Base-by-base conservation (phyloP, 2,797 vertebrate genomes). In the Amazona finschi region DNA sequence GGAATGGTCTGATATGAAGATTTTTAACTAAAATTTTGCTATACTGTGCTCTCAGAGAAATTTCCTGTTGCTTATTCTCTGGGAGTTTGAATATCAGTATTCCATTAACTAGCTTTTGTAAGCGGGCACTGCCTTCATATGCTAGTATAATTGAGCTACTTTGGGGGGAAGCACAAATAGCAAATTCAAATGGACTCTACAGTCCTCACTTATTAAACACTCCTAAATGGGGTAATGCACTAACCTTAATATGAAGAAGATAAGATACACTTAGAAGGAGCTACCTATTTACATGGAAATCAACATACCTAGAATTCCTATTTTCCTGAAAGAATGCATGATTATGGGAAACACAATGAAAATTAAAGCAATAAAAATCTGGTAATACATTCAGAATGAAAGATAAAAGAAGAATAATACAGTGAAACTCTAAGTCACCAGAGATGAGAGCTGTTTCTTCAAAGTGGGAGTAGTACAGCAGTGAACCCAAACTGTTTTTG, bases 81-180 rank as follows among this genome's bases (percentile, higher is more conserved):
- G 65, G 70, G 79, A 94, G 43, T 78, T 74, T 55, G 53, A 81
- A 81, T 92, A 94, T 72, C 58, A 75, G 66, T 75, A 86, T 90
- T 94, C 87, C 81, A 93, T 94, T 93, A 96, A 50, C 41, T 43
- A 60, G 60, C 75, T 93, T 96, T 92, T 93, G 74, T 89, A 87
- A 92, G 64, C 0, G 0, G 50, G 43, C 44, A 79, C n/a, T 73
- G 74, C 71, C 52, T 95, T 92, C 71, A 87, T 61, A 85, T 46
- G 12, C 82, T 73, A 44, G 25, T 12, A 76, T 87, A 92, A 95
- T 94, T 87, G 86, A 88, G 44, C n/a, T 82, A 70, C 55, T 89
- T 78, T 3, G 1, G 43, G 43, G 30, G 50, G 36, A 92, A 90
- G 71, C 12, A 92, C 17, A 89, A 89, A 85, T 93, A 87, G 64